Conservation (phyloP, 2,797 vertebrate genomes). For the Lutjanus campechanus region DNA sequence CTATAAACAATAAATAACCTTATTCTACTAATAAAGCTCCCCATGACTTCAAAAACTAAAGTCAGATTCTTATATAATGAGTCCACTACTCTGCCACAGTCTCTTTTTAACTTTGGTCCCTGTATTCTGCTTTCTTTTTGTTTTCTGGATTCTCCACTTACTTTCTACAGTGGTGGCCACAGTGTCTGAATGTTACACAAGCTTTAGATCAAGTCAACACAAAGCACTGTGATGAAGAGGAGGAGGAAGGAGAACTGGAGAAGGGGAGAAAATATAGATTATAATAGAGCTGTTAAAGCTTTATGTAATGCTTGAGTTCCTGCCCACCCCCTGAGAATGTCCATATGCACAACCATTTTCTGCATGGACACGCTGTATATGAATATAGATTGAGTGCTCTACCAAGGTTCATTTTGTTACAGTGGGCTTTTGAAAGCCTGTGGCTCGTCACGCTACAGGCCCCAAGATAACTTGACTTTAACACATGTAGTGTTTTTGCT, state of each 20-base stretch:
- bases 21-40: not conserved
- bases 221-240: conserved; percentile 27
- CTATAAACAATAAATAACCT: not conserved
- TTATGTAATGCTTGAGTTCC: conserved; percentile 52
- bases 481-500: not conserved
- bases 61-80: conserved; percentile 5
- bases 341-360: conserved; percentile 19
- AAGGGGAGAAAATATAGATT: conserved; percentile 13
- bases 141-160: conserved; percentile 12
- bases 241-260: not conserved
- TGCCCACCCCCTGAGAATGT: conserved; percentile 34
- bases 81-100: not conserved
- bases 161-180: conserved; percentile 3
- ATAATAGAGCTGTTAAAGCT: conserved; percentile 56
- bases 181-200: conserved; percentile 38
- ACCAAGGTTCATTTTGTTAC: conserved; percentile 11
- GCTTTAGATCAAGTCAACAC: conserved; percentile 43
- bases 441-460: not conserved
- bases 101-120: not conserved
- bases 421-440: not conserved
- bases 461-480: not conserved
- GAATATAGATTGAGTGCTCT: conserved; percentile 12
- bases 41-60: conserved; percentile 8
- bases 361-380: conserved; percentile 23
- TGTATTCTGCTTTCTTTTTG: not conserved